Base-by-base conservation (phyloP, 1,140 invertebrate genomes). In the Lepidotrigona ventralis region DNA sequence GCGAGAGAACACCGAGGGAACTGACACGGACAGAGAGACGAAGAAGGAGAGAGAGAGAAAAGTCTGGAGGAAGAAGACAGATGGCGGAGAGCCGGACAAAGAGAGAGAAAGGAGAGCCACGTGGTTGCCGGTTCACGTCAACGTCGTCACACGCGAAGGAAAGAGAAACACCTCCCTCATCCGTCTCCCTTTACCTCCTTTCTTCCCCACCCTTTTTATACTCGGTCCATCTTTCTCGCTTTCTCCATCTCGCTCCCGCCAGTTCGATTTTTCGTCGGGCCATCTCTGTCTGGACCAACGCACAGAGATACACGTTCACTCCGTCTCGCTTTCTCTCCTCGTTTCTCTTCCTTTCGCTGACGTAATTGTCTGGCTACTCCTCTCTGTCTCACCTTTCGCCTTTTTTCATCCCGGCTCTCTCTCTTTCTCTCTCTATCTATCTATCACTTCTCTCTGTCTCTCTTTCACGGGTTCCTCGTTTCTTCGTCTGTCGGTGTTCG, bases 121-220 rank as follows among this genome's bases (percentile, higher is more conserved):
- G 85, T 86, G 85, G 90, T 89, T 85, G 87, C 86, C 84, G 84
- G 88, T 91, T 75, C 88, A 86, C 86, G 90, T 90, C 81, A 83
- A 88, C 90, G 88, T 89, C 84, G 79, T 82, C 58, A 21, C 78
- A 80, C 71, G 71, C 53, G 29, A 58, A 88, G 84, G 88, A 85
- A 83, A 72, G 84, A 85, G 77, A 73, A 85, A 83, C 76, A 60
- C 58, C 39, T 58, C 64, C 56, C 56, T 72, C 66, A 26, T 85
- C 56, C 79, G 64, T 85, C 79, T 70, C 64, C 51, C 69, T 80
- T 58, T 33, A 19, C 51, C 64, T 33, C 69, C 54, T 70, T 63
- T 63, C 60, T 70, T 79, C 75, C 56, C 56, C 64, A 3, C 39
- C 39, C 0, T 70, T 79, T 79, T 58, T 66, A 54, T 81, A 46